A percentile compares a stretch with the other conserved stretches of the same genome.
phyloP scores from a whole-genome alignment of 2,113 vertebrate species.

The Corydoras maculifer region DNA sequence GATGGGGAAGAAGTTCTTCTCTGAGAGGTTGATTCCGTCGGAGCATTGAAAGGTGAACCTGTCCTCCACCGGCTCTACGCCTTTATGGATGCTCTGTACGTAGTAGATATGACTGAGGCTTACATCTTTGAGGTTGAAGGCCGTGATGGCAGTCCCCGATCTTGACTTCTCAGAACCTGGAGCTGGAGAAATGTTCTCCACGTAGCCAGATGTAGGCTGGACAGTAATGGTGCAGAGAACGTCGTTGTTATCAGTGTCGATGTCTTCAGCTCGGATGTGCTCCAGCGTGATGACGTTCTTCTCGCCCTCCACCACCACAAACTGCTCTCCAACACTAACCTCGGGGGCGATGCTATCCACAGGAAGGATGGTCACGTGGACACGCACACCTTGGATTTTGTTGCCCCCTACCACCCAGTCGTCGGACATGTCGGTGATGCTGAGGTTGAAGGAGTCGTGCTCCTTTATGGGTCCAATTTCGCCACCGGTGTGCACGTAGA shows the following conservation, averaged over 20 bases:
- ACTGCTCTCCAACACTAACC: conserved; percentile 59
- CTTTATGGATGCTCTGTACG: conserved; percentile 88
- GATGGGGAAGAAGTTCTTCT: conserved; percentile 80
- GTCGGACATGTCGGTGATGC: conserved; percentile 80
- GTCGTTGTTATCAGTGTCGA: conserved; percentile 78
- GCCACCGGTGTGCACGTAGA: conserved; percentile 83
- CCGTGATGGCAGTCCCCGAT: conserved; percentile 83
- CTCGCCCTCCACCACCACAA: conserved; percentile 69
- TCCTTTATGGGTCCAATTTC: conserved; percentile 81
- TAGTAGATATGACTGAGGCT: conserved; percentile 82
- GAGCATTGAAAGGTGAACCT: conserved; percentile 87
- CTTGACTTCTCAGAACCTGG: conserved; percentile 93
- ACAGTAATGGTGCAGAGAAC: conserved; percentile 86
- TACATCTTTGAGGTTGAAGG: conserved; percentile 87
- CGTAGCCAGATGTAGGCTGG: conserved; percentile 82
- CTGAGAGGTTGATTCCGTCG: conserved; percentile 90
- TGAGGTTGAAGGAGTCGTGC: conserved; percentile 84
- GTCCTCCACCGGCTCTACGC: conserved; percentile 88
- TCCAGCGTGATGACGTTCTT: conserved; percentile 70
- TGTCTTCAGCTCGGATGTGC: conserved; percentile 76
- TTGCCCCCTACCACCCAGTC: conserved; percentile 80
- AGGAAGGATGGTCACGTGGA: conserved; percentile 88
- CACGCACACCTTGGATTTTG: conserved; percentile 76
- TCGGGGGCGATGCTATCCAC: conserved; percentile 76
- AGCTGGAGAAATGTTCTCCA: conserved; percentile 91